Evolutionary conservation across 1,140 invertebrate genomes (phyloP).

Genomic region (Anoplophora glabripennis): DNA sequence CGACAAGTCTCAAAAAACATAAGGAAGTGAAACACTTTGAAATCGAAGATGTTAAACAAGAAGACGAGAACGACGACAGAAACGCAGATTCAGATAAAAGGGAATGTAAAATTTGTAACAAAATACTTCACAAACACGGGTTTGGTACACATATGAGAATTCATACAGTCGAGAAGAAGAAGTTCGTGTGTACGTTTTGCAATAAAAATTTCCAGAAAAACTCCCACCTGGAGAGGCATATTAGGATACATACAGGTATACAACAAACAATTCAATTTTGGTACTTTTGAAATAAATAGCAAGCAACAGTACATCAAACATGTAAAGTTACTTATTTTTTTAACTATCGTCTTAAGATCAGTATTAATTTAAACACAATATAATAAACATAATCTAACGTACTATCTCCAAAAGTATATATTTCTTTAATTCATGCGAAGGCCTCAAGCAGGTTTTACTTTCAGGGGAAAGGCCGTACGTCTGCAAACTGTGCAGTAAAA

Average conservation of each 20-base stretch:
- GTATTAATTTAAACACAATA: no score
- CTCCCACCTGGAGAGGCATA: slow-evolving; percentile 6
- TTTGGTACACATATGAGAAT: slow-evolving; percentile 14
- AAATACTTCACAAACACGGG: slow-evolving; percentile 10
- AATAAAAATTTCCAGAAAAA: slow-evolving; percentile 14
- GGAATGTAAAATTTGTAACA: slow-evolving; percentile 10
- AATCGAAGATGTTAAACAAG: background rate
- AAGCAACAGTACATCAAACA: background rate
- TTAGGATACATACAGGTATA: slow-evolving; percentile 16
- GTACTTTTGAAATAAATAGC: background rate
- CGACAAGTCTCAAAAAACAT: slow-evolving; percentile 12
- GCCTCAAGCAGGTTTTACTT: background rate
- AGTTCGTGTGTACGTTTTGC: slow-evolving; percentile 1
- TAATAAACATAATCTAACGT: background rate
- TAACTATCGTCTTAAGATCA: background rate
- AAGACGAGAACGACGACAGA: background rate
- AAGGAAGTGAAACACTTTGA: slow-evolving; percentile 1
- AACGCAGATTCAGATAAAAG: background rate
- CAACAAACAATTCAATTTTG: no score
- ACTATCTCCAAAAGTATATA: background rate
- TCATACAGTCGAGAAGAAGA: slow-evolving; percentile 6
- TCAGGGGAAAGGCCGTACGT: slow-evolving; percentile 9
- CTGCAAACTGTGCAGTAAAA: slow-evolving; percentile 57
- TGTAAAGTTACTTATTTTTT: background rate
- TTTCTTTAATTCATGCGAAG: background rate